Evolutionary conservation across 2,797 vertebrate genomes (phyloP).

Genomic region (Acanthurus tractus): DNA sequence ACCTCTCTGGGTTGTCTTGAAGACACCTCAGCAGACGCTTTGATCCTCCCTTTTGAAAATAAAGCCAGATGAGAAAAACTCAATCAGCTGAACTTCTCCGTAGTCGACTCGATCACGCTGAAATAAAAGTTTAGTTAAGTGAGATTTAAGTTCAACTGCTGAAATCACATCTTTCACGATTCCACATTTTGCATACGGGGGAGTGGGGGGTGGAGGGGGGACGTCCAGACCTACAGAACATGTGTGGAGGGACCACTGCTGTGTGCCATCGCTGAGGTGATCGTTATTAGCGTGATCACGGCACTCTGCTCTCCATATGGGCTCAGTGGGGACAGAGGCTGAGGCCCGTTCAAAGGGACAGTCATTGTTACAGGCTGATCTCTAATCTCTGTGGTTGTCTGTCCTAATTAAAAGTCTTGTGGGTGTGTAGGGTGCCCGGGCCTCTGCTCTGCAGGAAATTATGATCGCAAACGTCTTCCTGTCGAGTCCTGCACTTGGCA

Average conservation of each 20-base stretch:
- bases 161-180: conserved; percentile 16
- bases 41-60: conserved; percentile 50
- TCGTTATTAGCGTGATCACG: conserved; percentile 83
- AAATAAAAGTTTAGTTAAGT: conserved; percentile 30
- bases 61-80: not conserved
- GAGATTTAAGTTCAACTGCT: conserved; percentile 18
- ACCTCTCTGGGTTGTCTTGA: conserved; percentile 30
- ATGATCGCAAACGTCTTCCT: conserved; percentile 99
- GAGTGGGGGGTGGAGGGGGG: too few relatives aligned
- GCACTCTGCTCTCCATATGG: conserved; percentile 82
- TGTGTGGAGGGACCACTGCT: conserved; percentile 53
- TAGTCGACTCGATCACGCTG: not conserved
- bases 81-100: not conserved
- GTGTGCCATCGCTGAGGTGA: conserved; percentile 72
- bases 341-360: conserved; percentile 95
- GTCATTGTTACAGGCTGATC: conserved; percentile 97
- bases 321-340: conserved; percentile 89
- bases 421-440: conserved; percentile 87
- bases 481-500: conserved; percentile 94
- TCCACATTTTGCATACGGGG: conserved; percentile 29
- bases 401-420: conserved; percentile 99
- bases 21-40: conserved; percentile 42
- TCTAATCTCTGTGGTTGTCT: conserved; percentile 98
- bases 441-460: conserved; percentile 97
- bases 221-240: conserved; percentile 42